Conservation (phyloP, 1,140 invertebrate species). For the Augochlora pura region DNA sequence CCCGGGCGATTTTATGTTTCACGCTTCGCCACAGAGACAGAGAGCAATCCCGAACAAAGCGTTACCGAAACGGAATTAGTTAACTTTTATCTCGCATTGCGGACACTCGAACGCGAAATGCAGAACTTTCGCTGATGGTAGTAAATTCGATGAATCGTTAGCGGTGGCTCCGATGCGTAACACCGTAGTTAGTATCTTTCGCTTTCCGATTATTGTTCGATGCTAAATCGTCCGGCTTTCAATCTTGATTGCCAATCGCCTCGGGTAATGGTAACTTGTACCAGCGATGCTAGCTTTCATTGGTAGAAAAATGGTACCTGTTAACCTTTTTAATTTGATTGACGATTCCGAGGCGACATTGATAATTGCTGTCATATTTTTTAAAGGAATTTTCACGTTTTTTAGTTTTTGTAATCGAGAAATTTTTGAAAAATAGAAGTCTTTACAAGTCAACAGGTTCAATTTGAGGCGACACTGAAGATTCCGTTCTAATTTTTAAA, state of each 20-base stretch:
- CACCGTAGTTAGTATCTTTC: constrained; percentile 21
- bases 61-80: not conserved
- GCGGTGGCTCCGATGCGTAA: constrained; percentile 6
- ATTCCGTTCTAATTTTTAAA: no score
- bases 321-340: no score
- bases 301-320: no score
- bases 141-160: constrained; percentile 36
- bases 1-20: not conserved
- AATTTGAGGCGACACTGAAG: no score
- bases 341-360: no score
- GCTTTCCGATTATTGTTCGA: not conserved
- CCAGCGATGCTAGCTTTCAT: no score
- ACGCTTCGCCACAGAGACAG: not conserved
- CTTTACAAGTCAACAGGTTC: no score
- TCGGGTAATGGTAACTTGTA: no score
- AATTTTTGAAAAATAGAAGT: no score
- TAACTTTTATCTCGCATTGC: constrained; percentile 5
- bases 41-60: not conserved
- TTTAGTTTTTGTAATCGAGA: no score
- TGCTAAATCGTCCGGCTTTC: not conserved
- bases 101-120: constrained; percentile 9
- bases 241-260: not conserved
- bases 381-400: no score
- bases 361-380: no score
- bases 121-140: constrained; percentile 35